Conservation (phyloP, 2,888 invertebrate species). For the Dysmachus trigonus region DNA sequence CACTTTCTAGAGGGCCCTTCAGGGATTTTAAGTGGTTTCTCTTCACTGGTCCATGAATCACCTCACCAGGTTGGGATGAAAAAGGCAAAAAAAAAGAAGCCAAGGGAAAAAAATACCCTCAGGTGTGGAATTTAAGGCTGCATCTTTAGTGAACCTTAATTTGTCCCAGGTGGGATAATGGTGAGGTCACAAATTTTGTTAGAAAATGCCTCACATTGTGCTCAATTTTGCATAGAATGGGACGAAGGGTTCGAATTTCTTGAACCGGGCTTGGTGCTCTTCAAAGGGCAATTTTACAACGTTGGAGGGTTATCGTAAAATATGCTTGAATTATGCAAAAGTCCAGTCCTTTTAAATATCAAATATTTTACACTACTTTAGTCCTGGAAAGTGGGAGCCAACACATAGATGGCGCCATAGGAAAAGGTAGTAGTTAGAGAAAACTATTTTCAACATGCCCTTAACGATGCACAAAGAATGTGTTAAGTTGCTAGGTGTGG, state of each 20-base stretch:
- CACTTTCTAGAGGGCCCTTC: not conserved
- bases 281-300: not conserved
- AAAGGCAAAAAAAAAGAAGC: not conserved
- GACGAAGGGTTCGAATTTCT: not conserved
- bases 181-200: not conserved
- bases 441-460: not conserved
- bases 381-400: no score
- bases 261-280: not conserved
- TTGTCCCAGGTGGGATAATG: not conserved
- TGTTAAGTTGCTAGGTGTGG: not conserved
- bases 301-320: not conserved
- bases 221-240: not conserved
- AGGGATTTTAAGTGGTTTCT: not conserved
- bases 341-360: not conserved
- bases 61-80: not conserved
- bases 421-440: not conserved
- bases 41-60: not conserved
- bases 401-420: no score
- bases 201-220: not conserved
- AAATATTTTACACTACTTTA: not conserved
- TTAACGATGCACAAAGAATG: not conserved
- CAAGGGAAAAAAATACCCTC: not conserved
- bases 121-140: not conserved
- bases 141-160: not conserved
- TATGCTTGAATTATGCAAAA: not conserved